phyloP scores from a whole-genome alignment of 2,797 vertebrate genomes.

The Siniperca scherzeri region DNA sequence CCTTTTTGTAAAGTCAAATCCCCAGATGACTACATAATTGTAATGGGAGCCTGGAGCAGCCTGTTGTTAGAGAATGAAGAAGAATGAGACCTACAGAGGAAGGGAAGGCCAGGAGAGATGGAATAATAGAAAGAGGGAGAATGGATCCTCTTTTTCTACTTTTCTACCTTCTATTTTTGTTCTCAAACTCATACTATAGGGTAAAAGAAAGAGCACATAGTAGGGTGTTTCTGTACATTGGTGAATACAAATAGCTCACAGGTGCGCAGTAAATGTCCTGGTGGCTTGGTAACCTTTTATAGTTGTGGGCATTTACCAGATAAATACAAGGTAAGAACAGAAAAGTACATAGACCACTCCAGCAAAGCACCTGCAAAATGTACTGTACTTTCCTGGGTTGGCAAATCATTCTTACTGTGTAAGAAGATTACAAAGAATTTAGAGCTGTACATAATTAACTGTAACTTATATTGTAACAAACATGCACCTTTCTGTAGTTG shows the following conservation, averaged over 20 bases:
- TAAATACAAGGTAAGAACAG: conserved; percentile 2
- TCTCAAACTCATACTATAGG: neutral
- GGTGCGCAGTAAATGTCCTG: neutral
- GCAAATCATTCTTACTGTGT: neutral
- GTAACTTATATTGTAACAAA: neutral
- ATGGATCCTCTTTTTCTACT: neutral
- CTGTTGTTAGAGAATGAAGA: conserved; percentile 77
- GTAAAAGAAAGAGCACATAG: neutral
- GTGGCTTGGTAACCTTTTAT: conserved; percentile 12
- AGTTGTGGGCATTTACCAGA: conserved; percentile 11
- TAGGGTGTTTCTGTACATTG: neutral
- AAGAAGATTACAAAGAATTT: neutral
- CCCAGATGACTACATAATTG: conserved; percentile 75
- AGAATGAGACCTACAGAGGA: conserved; percentile 59
- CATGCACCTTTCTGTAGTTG: neutral
- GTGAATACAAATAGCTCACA: conserved; percentile 11
- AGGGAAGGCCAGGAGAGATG: conserved; percentile 34
- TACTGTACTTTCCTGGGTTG: neutral
- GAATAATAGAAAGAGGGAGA: conserved; percentile 28
- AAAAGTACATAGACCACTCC: conserved; percentile 19
- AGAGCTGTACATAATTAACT: neutral
- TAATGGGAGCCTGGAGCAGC: conserved; percentile 68
- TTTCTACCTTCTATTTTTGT: neutral
- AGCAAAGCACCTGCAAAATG: neutral
- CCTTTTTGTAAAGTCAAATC: conserved; percentile 66